These are phyloP conservation scores for Leptinotarsa texana DNA, from an alignment of 1,140 invertebrate species.

Conservation along the genomic window DNA sequence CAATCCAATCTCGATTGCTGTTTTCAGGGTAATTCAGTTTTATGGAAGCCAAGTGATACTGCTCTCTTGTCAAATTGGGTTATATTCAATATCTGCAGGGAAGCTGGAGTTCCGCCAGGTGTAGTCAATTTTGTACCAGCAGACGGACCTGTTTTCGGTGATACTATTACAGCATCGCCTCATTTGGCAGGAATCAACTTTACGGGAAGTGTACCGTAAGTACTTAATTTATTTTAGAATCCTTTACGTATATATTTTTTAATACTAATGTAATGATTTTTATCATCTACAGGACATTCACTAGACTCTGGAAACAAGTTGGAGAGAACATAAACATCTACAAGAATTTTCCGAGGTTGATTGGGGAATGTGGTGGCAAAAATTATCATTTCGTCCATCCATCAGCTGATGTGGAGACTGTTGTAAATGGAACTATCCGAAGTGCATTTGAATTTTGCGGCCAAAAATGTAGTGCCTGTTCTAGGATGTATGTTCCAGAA, in stretches of 20 bases:
- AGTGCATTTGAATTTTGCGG: constrained; percentile 96
- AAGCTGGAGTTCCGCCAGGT: constrained; percentile 92
- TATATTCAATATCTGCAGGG: constrained; percentile 89
- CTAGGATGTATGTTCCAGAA: constrained; percentile 91
- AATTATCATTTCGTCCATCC: constrained; percentile 98
- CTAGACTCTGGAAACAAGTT: constrained; percentile 90
- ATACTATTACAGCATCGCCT: constrained; percentile 83
- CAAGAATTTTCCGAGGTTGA: constrained; percentile 88
- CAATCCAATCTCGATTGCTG: too few species aligned
- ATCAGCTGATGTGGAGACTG: constrained; percentile 82
- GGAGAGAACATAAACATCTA: constrained; percentile 87
- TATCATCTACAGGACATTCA: constrained; percentile 76
- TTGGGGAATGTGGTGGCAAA: constrained; percentile 98
- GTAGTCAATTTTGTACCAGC: constrained; percentile 97
- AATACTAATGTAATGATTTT: background rate
- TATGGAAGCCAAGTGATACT: constrained; percentile 99
- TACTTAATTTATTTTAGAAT: constrained; percentile 24
- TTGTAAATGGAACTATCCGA: constrained; percentile 82
- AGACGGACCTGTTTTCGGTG: constrained; percentile 93
- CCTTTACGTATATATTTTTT: background rate
- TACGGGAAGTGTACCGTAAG: constrained; percentile 91
- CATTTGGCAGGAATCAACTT: constrained; percentile 95
- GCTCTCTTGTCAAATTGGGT: constrained; percentile 95
- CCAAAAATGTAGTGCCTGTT: constrained; percentile 99
- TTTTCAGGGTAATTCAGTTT: constrained; percentile 82